phyloP scores from a whole-genome alignment of 2,888 invertebrate species.

The Agriopis leucophaearia region DNA sequence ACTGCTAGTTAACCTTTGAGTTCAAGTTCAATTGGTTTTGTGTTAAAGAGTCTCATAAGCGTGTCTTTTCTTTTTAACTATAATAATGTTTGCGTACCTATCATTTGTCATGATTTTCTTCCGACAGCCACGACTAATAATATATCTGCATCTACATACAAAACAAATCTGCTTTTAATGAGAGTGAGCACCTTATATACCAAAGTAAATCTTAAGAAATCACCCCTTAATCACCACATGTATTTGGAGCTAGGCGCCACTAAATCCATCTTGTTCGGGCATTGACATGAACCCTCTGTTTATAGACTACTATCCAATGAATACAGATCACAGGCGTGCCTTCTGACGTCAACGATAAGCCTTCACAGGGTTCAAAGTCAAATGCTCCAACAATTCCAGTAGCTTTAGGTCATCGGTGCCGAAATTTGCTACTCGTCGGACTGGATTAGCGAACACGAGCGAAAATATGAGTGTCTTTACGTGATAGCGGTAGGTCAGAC shows the following conservation, averaged over 20 bases:
- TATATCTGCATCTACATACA: too few relatives aligned
- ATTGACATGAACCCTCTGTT: slow-evolving; percentile 7
- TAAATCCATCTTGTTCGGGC: neutral
- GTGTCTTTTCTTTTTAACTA: too few relatives aligned
- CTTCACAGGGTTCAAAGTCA: slow-evolving; percentile 8
- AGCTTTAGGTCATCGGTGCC: slow-evolving; percentile 19
- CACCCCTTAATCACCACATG: too few relatives aligned
- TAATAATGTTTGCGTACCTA: too few relatives aligned
- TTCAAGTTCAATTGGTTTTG: too few relatives aligned
- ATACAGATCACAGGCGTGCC: slow-evolving; percentile 6
- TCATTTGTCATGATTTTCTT: too few relatives aligned
- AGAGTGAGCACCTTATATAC: too few relatives aligned
- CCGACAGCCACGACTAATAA: too few relatives aligned
- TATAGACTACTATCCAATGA: slow-evolving; percentile 8
- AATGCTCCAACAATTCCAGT: slow-evolving; percentile 20
- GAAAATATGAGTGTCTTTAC: slow-evolving; percentile 63
- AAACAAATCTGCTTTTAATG: too few relatives aligned
- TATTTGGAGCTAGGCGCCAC: neutral
- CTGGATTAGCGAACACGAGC: slow-evolving; percentile 56
- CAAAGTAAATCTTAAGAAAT: neutral
- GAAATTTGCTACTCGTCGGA: slow-evolving; percentile 31
- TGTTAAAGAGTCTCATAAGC: too few relatives aligned
- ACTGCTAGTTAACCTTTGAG: too few relatives aligned
- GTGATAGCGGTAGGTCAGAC: slow-evolving; percentile 61
- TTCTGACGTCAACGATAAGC: slow-evolving; percentile 24